Evolutionary conservation across 2,888 invertebrate genomes (phyloP), one percentile per base, ranked within the genome.

Genomic region (Asteroscopus sphinx): DNA sequence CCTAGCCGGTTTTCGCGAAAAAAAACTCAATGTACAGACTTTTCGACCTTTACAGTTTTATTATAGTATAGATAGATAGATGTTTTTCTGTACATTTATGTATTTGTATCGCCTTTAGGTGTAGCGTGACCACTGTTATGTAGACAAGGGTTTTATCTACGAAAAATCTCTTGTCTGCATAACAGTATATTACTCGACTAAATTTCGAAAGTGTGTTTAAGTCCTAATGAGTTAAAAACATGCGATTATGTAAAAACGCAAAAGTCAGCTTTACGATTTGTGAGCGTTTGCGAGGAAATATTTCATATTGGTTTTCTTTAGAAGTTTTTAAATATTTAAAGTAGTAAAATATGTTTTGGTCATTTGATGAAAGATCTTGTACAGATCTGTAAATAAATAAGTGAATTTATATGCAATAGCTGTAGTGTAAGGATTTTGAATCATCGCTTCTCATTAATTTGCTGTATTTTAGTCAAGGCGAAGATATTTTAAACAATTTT

Each of bases 291-390:
- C 8, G 7, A 7, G 21, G 37, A 21, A 46, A 59, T 30, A 47
- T 13, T 63, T 35, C 15, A 30, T n/a, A 35, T 53, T 41, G 25
- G 9, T 25, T 40, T 54, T 47, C 39, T 44, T 66, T 60, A 32
- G 67, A 67, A 35, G 54, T 60, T 3, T 51, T 28, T 12, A 47
- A 40, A 60, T 36, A 32, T 51, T 63, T 44, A 32, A n/a, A 54
- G 47, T 40, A 13, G 42, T 66, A 47, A 63, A 49, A 36, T 30
- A 39, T 44, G 32, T 44, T 63, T 47, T 54, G 44, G 67, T 47
- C 11, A 4, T 13, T n/a, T 67, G 35, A 67, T 66, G 39, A 64
- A 60, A 60, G 42, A 28, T 54, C 11, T 9, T 37, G 15, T 46
- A 16, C 8, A 46, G 25, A 40, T 47, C 30, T 25, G 15, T 32